These are phyloP conservation scores for Lasioglossum leucozonium DNA, from an alignment of 2,888 invertebrate genomes.

Conservation along the genomic window DNA sequence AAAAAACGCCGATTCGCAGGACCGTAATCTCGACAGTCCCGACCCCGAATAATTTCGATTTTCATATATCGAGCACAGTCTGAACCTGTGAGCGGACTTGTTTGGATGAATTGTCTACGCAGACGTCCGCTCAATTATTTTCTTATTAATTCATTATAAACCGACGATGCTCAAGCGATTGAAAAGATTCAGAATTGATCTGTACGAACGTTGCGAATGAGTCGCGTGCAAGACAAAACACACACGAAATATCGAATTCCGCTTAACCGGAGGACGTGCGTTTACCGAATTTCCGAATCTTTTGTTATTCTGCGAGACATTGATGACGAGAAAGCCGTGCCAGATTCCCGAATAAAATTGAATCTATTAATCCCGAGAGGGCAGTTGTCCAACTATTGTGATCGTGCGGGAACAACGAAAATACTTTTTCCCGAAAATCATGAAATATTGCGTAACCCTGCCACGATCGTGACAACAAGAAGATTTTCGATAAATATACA, in stretches of 20 bases:
- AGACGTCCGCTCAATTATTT: too few relatives aligned
- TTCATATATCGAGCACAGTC: not conserved
- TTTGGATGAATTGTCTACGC: too few relatives aligned
- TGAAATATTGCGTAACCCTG: not conserved
- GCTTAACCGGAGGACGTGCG: too few relatives aligned
- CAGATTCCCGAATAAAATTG: not conserved
- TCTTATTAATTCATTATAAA: too few relatives aligned
- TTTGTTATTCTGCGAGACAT: not conserved
- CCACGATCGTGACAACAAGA: not conserved
- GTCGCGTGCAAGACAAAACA: not conserved
- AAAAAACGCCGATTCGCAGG: constrained; percentile 44
- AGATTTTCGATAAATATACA: not conserved
- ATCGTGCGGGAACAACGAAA: not conserved
- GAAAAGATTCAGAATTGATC: too few relatives aligned
- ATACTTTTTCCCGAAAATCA: constrained; percentile 1
- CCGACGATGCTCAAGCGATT: too few relatives aligned
- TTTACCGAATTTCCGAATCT: not conserved
- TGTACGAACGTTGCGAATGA: not conserved
- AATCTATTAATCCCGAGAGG: not conserved
- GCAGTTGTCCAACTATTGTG: not conserved
- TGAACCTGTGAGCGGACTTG: not conserved
- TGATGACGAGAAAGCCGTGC: not conserved
- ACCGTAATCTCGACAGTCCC: constrained; percentile 36
- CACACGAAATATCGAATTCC: too few relatives aligned
- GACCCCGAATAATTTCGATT: not conserved